Conservation (phyloP, 2,113 vertebrate genomes). For the Bothrops jararaca region DNA sequence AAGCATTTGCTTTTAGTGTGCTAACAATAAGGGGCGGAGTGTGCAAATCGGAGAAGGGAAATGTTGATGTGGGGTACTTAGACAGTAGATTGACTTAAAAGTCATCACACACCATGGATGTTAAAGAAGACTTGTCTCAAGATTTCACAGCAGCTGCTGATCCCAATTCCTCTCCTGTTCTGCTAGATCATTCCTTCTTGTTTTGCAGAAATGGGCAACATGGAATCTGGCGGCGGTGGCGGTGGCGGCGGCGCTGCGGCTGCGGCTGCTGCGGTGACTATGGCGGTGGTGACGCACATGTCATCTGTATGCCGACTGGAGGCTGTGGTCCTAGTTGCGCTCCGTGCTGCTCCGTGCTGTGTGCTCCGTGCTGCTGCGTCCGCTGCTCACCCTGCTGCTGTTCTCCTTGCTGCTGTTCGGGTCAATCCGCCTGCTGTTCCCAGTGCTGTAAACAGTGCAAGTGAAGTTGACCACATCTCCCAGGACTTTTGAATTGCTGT, state of each 20-base stretch:
- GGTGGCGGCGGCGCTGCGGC: fast-evolving
- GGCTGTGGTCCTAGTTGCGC: background rate
- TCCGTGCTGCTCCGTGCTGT: background rate
- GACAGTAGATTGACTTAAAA: background rate
- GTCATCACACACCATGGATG: background rate
- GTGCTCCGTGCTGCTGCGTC: fast-evolving
- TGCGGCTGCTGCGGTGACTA: fast-evolving
- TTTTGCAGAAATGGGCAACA: background rate
- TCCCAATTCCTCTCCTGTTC: background rate
- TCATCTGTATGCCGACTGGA: background rate
- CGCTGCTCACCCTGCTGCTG: background rate
- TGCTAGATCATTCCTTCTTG: background rate
- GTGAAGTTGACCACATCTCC: background rate
- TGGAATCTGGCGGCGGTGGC: background rate
- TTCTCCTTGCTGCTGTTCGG: background rate
- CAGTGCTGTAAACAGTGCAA: background rate
- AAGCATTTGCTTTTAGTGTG: background rate
- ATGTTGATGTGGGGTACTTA: background rate
- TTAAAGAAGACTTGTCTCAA: background rate
- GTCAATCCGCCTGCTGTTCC: background rate
- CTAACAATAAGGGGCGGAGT: background rate
- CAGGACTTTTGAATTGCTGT: background rate
- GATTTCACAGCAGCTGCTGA: background rate
- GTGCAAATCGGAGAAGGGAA: background rate
- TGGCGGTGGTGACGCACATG: background rate